phyloP scores from a whole-genome alignment of 2,797 vertebrate species.

The Dicrostonyx torquatus region DNA sequence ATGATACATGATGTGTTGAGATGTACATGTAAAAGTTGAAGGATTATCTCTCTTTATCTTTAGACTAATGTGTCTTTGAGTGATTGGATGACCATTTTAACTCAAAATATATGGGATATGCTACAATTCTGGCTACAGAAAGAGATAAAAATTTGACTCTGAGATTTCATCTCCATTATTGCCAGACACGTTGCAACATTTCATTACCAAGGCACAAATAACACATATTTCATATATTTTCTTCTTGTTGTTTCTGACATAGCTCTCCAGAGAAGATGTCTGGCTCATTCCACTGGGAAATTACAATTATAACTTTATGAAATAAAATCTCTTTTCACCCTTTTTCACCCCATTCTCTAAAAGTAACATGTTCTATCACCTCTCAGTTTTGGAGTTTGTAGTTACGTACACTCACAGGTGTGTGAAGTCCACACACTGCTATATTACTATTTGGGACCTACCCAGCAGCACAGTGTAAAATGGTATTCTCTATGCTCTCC shows the following conservation, averaged over 20 bases:
- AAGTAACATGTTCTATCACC: neutral
- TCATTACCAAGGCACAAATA: conserved; percentile 26
- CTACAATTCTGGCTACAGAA: conserved; percentile 6
- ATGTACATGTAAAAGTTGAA: neutral
- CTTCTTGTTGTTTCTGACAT: conserved; percentile 29
- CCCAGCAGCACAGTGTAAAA: rapidly evolving
- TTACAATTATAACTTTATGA: conserved; percentile 28
- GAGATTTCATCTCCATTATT: neutral
- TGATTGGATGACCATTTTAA: neutral
- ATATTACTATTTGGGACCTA: rapidly evolving
- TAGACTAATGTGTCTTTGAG: neutral
- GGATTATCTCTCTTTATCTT: neutral
- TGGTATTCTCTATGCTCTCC: rapidly evolving
- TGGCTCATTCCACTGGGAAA: conserved; percentile 18
- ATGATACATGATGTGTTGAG: too few relatives aligned
- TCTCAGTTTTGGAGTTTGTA: neutral
- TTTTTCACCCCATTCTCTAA: neutral
- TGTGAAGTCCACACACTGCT: too few relatives aligned
- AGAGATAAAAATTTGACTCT: neutral
- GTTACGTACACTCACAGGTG: neutral
- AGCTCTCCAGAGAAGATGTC: conserved; percentile 43
- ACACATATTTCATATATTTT: neutral
- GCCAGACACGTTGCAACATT: neutral
- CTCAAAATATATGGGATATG: neutral
- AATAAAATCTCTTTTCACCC: neutral